Evolutionary conservation across 2,113 vertebrate genomes (phyloP).

Genomic region (Uria aalge): DNA sequence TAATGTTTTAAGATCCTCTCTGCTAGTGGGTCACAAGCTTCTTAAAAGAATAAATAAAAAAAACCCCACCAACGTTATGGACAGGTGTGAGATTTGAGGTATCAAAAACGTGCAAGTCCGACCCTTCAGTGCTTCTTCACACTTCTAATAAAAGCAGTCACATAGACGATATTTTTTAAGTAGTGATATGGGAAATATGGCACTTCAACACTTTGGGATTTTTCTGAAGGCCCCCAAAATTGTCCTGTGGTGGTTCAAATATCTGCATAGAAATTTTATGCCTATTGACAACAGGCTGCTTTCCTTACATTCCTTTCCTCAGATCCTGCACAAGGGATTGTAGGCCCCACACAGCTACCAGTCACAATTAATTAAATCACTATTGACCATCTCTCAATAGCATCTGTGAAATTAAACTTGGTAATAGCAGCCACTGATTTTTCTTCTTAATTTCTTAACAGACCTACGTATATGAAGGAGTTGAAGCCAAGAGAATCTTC

Average conservation of each 20-base stretch:
- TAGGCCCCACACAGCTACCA: neutral
- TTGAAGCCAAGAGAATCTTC: constrained; percentile 90
- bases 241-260: rapidly evolving
- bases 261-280: neutral
- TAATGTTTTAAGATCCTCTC: neutral
- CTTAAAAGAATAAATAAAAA: neutral
- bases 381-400: neutral
- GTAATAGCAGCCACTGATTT: neutral
- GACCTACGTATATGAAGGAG: constrained; percentile 89
- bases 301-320: neutral
- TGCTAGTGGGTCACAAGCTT: neutral
- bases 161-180: neutral
- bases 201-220: neutral
- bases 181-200: rapidly evolving
- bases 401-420: neutral
- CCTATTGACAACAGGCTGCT: neutral
- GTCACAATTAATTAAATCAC: neutral
- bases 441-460: constrained; percentile 63
- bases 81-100: neutral
- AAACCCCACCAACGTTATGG: neutral
- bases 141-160: neutral
- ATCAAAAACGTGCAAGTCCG: neutral
- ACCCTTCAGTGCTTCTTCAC: neutral
- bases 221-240: neutral
- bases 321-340: neutral